Percentiles rank a stretch among this genome's conserved stretches.
These are phyloP conservation scores for Scartelaos histophorus DNA, from an alignment of 2,113 vertebrate species.

Conservation along the genomic window DNA sequence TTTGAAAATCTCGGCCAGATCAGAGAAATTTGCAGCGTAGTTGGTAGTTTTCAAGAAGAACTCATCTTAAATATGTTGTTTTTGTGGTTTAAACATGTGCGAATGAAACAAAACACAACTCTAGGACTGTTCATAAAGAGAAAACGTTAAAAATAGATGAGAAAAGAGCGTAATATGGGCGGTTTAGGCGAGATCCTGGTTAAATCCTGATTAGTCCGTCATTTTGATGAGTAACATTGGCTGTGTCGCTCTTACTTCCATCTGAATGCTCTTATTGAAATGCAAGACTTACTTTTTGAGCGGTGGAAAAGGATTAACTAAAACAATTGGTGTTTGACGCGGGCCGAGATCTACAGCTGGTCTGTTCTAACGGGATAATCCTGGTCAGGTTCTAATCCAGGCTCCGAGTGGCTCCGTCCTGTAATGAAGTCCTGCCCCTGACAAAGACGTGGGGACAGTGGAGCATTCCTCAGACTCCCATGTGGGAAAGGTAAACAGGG, in stretches of 20 bases:
- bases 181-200: too few species aligned
- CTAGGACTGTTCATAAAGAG: too few species aligned
- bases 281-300: background rate
- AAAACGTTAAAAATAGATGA: too few species aligned
- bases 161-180: too few species aligned
- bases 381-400: background rate
- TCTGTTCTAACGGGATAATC: background rate
- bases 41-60: too few species aligned
- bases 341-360: background rate
- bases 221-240: background rate
- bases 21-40: too few species aligned
- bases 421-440: background rate
- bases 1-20: too few species aligned
- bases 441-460: constrained; percentile 1
- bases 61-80: too few species aligned
- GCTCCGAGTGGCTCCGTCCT: background rate
- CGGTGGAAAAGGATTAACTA: background rate
- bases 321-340: constrained; percentile 1
- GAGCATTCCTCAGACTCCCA: background rate
- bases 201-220: too few species aligned
- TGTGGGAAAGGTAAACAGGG: constrained; percentile 6
- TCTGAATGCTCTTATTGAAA: background rate
- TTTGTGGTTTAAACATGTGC: too few species aligned
- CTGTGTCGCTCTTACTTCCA: background rate
- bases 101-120: too few species aligned